Percentiles rank a stretch among this genome's conserved stretches.
Evolutionary conservation across 53 echinoderm and acorn worm species (phyloP).

Genomic region (Henricia sp.): DNA sequence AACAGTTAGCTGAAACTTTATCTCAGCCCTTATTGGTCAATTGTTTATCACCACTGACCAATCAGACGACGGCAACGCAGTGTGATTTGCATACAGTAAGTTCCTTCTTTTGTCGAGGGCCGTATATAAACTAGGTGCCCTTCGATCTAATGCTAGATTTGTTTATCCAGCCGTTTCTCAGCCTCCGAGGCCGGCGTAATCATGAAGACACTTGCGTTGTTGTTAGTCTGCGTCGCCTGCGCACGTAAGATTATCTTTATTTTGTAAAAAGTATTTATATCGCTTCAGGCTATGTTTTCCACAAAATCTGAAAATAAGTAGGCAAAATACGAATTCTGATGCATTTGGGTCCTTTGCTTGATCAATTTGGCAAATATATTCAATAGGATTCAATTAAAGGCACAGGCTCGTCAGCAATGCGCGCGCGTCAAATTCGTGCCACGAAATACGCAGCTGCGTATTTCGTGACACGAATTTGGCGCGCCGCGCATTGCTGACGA

Average conservation of each 20-base stretch:
- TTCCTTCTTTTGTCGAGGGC: background rate
- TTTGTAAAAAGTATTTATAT: background rate
- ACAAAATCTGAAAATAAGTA: background rate
- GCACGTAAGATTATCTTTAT: constrained; percentile 8
- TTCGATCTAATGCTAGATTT: too few species aligned
- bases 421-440: too few species aligned
- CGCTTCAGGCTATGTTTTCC: background rate
- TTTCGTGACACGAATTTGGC: too few species aligned
- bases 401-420: too few species aligned
- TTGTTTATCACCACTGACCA: background rate
- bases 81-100: constrained; percentile 18
- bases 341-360: too few species aligned
- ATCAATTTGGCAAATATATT: too few species aligned
- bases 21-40: background rate
- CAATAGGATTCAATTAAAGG: too few species aligned
- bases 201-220: constrained; percentile 49
- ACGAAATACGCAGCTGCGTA: too few species aligned
- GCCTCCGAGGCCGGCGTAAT: background rate
- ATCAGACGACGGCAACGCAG: background rate
- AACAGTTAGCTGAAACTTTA: background rate
- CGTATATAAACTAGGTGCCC: background rate
- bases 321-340: too few species aligned
- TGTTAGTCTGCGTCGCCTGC: constrained; percentile 32
- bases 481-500: too few species aligned
- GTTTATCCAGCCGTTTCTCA: background rate